phyloP scores from a whole-genome alignment of 2,797 vertebrate species.

The Phoeniculus purpureus region DNA sequence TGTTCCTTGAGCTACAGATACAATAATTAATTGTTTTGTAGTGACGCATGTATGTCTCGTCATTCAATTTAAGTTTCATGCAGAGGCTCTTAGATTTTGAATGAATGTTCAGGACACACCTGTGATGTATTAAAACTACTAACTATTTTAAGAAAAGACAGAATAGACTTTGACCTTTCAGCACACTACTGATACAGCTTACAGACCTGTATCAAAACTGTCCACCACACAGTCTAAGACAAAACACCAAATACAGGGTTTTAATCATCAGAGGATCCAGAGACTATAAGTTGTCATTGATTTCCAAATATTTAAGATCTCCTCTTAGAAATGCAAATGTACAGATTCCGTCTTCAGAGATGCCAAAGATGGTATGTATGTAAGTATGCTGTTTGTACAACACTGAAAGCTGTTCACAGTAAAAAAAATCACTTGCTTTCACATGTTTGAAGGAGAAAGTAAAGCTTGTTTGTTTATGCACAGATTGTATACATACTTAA shows the following conservation, averaged over 20 bases:
- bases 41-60: neutral
- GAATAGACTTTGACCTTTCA: neutral
- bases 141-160: neutral
- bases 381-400: neutral
- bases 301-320: neutral
- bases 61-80: neutral
- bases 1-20: neutral
- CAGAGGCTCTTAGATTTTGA: neutral
- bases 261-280: neutral
- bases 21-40: neutral
- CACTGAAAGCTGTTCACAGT: neutral
- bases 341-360: neutral
- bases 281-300: neutral
- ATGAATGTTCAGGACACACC: neutral
- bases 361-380: neutral
- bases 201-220: neutral
- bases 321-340: neutral
- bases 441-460: neutral
- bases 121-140: neutral
- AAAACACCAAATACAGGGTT: neutral
- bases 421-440: neutral
- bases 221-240: neutral
- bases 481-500: neutral
- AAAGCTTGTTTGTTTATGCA: neutral
- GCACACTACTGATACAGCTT: neutral